phyloP scores from a whole-genome alignment of 2,797 vertebrate species.

The Gouania willdenowi region DNA sequence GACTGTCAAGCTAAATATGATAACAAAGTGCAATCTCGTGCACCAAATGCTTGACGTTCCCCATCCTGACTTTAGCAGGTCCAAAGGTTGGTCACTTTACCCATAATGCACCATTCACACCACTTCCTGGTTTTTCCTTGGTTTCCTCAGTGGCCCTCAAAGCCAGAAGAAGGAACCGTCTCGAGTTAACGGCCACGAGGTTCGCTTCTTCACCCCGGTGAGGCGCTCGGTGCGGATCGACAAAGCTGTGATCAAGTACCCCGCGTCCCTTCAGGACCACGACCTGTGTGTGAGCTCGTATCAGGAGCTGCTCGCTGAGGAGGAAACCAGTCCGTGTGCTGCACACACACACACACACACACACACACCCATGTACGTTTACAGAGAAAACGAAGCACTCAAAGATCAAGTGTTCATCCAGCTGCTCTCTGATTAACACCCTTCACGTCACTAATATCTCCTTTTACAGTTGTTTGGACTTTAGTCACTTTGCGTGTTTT shows the following conservation, averaged over 20 bases:
- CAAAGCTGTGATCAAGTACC: conserved; percentile 55
- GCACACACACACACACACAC: background rate
- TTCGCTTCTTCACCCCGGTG: conserved; percentile 86
- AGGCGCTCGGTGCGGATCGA: conserved; percentile 83
- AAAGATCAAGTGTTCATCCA: conserved; percentile 59
- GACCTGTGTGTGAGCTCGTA: conserved; percentile 82
- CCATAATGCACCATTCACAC: too few species aligned
- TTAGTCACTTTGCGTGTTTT: too few species aligned
- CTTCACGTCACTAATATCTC: background rate
- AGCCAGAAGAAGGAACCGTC: conserved; percentile 43
- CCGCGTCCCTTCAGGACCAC: conserved; percentile 79
- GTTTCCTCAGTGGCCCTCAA: conserved; percentile 41
- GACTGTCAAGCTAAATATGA: too few species aligned
- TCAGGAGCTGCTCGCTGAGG: conserved; percentile 68
- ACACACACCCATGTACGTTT: conserved; percentile 59
- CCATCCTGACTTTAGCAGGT: too few species aligned
- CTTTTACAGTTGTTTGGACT: background rate
- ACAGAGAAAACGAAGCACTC: conserved; percentile 73
- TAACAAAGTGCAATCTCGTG: too few species aligned
- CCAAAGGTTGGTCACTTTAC: too few species aligned
- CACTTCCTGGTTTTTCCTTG: background rate
- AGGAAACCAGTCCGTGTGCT: conserved; percentile 37
- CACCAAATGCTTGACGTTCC: too few species aligned
- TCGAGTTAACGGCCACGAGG: conserved; percentile 56
- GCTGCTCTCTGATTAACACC: conserved; percentile 33